Percentiles rank a stretch among this genome's conserved stretches.
Evolutionary conservation across 1,140 invertebrate species (phyloP).

Genomic region (Mactra quadrangularis): DNA sequence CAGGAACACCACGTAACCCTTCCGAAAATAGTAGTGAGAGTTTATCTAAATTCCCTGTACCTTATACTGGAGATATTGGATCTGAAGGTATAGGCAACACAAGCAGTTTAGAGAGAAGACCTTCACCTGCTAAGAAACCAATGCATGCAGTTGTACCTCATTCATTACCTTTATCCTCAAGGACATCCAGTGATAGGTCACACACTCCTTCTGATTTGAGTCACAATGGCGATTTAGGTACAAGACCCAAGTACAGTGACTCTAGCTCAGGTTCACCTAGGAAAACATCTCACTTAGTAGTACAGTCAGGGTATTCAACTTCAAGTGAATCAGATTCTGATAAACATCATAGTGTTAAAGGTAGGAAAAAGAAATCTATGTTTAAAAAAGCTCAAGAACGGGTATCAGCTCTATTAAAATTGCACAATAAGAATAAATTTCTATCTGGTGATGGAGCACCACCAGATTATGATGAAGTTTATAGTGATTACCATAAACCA

Average conservation of each 20-base stretch:
- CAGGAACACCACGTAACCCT: constrained; percentile 40
- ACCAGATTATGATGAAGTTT: not conserved
- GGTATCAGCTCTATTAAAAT: constrained; percentile 14
- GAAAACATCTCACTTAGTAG: not conserved
- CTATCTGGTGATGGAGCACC: not conserved
- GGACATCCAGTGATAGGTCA: not conserved
- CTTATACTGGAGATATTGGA: constrained; percentile 29
- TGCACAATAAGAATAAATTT: constrained; percentile 10
- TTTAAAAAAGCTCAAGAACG: constrained; percentile 55
- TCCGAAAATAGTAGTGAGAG: constrained; percentile 40
- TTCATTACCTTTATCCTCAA: not conserved
- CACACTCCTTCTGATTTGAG: not conserved
- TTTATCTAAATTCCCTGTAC: constrained; percentile 2
- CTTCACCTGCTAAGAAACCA: not conserved
- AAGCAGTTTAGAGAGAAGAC: constrained; percentile 5
- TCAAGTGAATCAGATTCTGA: constrained; percentile 25
- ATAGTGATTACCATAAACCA: constrained; percentile 16
- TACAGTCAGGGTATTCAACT: not conserved
- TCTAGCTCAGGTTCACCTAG: not conserved
- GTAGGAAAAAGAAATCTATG: constrained; percentile 59
- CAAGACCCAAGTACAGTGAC: not conserved
- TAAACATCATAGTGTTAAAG: not conserved
- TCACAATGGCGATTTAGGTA: not conserved
- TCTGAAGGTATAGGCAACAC: not conserved
- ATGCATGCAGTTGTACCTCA: not conserved